Conservation (phyloP, 1,140 invertebrate species). For the Tetramorium alpestre region DNA sequence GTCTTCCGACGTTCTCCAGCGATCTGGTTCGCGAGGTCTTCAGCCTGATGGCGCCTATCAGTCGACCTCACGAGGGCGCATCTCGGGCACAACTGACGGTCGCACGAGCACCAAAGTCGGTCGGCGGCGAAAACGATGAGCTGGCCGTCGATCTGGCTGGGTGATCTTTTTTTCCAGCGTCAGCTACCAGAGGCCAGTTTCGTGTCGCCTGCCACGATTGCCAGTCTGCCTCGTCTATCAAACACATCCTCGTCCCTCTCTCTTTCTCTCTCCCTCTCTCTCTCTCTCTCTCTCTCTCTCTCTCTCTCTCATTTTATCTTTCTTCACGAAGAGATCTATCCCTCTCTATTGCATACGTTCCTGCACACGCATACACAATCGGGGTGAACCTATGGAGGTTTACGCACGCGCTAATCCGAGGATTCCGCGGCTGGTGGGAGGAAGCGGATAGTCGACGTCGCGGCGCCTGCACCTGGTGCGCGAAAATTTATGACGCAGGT, state of each 20-base stretch:
- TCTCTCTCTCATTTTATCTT: slow-evolving; percentile 11
- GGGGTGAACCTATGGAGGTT: slow-evolving; percentile 50
- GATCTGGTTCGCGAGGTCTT: slow-evolving; percentile 40
- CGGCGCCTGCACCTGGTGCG: slow-evolving; percentile 58
- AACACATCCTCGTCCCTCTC: slow-evolving; percentile 3
- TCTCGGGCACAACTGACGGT: slow-evolving; percentile 79
- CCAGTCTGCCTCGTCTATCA: slow-evolving; percentile 53
- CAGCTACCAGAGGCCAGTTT: slow-evolving; percentile 63
- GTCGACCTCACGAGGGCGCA: slow-evolving; percentile 76
- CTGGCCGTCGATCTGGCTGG: slow-evolving; percentile 62
- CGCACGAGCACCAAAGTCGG: slow-evolving; percentile 69
- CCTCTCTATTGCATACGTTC: slow-evolving; percentile 28
- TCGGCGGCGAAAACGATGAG: slow-evolving; percentile 60
- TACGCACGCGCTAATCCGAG: slow-evolving; percentile 62
- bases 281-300: neutral
- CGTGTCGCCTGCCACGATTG: slow-evolving; percentile 53
- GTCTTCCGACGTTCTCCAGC: slow-evolving; percentile 40
- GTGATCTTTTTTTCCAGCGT: slow-evolving; percentile 79
- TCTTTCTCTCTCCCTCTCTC: neutral
- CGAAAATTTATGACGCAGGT: slow-evolving; percentile 61
- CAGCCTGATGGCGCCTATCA: slow-evolving; percentile 65
- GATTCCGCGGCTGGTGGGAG: slow-evolving; percentile 47
- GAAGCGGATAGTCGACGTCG: slow-evolving; percentile 47
- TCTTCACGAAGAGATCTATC: slow-evolving; percentile 44
- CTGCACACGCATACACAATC: neutral